Base-by-base conservation (phyloP, 1,140 invertebrate species). In the Lerema accius region DNA sequence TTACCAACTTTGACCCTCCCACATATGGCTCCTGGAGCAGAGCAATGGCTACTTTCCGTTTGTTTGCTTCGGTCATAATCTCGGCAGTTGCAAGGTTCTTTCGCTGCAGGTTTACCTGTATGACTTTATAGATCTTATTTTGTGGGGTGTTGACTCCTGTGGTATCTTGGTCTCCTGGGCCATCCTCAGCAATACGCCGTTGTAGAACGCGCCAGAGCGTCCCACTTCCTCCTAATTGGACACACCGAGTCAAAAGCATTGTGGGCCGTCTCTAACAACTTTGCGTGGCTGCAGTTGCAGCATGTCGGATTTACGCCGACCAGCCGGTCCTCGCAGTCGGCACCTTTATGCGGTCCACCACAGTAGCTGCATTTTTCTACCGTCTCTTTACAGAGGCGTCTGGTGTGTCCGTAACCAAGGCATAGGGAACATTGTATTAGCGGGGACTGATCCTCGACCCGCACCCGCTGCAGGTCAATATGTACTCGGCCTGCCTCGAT, bases 1-100 rank as follows among this genome's bases (percentile, higher is more conserved):
- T 50, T 14, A 50, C 10, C 1, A 10, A 1, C 5, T 15, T 0
- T 4, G 1, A 4, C n/a, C 11, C 19, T 15, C 48, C 43, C 0
- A 15, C 14, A 6, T 46, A 46, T 0, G 43, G 43, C 11, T 46
- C 43, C 9, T 46, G 43, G 1, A 46, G 17, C 17, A 46, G 43
- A 6, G n/a, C 17, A 0, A 23, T 10, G 0, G 43, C 43, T 10
- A n/a, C n/a, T 9, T 10, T 16, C 11, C 28, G 11, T 10, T 10
- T 28, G 0, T 13, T 10, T 9, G 26, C 28, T 19, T 55, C 51
- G 1, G 40, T 9, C 15, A 16, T 10, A 5, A 10, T n/a, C 13
- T 19, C 16, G 5, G 6, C 48, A 7, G 6, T 11, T 23, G 48
- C 48, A 9, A 26, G 23, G 10, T 19, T 50, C 7, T 26, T n/a